phyloP scores from a whole-genome alignment of 2,113 vertebrate genomes.

The Pristiophorus japonicus region DNA sequence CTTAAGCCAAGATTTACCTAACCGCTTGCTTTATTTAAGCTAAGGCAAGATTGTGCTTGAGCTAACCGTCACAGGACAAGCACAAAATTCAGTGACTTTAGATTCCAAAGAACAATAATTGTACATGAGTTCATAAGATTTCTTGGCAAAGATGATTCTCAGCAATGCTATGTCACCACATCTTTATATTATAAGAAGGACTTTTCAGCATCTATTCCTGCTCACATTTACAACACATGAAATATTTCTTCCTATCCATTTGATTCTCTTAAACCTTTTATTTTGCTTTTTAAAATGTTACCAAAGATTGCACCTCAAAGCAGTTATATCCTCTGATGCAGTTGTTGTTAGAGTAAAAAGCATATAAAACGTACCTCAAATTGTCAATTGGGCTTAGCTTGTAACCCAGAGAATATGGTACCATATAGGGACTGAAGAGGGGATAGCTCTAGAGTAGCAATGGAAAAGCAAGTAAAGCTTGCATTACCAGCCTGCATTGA shows the following conservation, averaged over 20 bases:
- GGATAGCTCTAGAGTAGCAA: too few species aligned
- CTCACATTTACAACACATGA: neutral
- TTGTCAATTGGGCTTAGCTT: neutral
- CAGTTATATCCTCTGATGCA: neutral
- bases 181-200: neutral
- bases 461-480: neutral
- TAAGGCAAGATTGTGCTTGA: neutral
- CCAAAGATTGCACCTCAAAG: neutral
- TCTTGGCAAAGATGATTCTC: neutral
- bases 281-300: neutral
- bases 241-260: neutral
- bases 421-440: neutral
- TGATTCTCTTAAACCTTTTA: neutral
- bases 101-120: too few species aligned
- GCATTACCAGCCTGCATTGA: too few species aligned
- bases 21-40: neutral
- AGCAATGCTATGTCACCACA: neutral
- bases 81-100: neutral
- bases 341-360: neutral
- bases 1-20: neutral
- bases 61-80: neutral
- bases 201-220: neutral
- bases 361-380: neutral
- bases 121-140: neutral
- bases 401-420: neutral